Base-by-base conservation (phyloP, 2,888 invertebrate species). In the Drosophila differens region DNA sequence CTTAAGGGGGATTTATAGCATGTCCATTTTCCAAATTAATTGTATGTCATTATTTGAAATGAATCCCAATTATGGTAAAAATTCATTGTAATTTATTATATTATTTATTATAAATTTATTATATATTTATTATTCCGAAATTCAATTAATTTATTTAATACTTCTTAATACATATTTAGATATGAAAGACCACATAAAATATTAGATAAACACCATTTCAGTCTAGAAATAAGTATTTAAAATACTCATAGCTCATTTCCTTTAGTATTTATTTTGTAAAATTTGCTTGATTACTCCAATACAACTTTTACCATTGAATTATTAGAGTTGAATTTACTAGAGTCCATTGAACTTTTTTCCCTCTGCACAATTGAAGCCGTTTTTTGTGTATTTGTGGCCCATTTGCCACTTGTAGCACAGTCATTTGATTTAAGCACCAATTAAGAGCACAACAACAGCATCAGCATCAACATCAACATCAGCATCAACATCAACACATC, bases 381-480 rank as follows among this genome's bases (percentile, higher is more conserved):
- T 57, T n/a, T 28, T 55, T 32, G 54, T 61, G 25, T 37, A 4
- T 41, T 37, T 47, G 52, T 1, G 39, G 2, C 22, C 37, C 75
- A 74, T 63, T 66, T 74, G 69, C 61, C 59, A 66, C 70, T 71
- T 78, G 78, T 65, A 59, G 75, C 71, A 52, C 7, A 79, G 83
- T 80, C 82, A 79, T 87, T 87, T 58, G 73, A 86, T 76, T 88
- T 89, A 85, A 88, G 82, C 76, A 84, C 74, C 85, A 81, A 88
- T 88, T 87, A 89, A 85, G 54, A 61, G 32, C 22, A 9, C 28
- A 54, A 41, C 70, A 70, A 28, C 44, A 57, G 14, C 41, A 41
- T 41, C 51, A 58, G 6, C 53, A 57, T 30, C 58, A 35, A 37
- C 53, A 60, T 53, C 59, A 70, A 44, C 62, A 33, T 22, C 30